Base-by-base conservation (phyloP, 2,888 invertebrate genomes). In the Spilarctia lutea region DNA sequence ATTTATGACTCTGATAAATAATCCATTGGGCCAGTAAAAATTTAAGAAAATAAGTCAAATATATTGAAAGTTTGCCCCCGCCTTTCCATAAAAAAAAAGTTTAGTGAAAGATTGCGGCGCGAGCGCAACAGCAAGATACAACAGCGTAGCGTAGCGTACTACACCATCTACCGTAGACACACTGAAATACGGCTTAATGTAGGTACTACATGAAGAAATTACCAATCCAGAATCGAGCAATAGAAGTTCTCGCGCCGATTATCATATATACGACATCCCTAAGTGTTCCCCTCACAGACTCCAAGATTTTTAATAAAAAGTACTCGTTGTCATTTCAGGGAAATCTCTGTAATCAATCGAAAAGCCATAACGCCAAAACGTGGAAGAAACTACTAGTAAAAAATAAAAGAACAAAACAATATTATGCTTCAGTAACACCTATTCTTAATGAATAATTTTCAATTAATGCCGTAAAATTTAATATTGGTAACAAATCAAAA, bases 401-500 rank as follows among this genome's bases (percentile, higher is more conserved):
- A 60, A 6, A 2, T 3, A 27, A 30, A 63, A 27, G 16, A 60
- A 60, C 3, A 0, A 11, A 16, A 27, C 0, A 16, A 56, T 7
- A 24, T 24, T 52, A 27, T 56, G n/a, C 27, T 60, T 27, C 56
- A 42, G n/a, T 45, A n/a, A 65, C 35, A 39, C 13, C 24, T 39
- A 33, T 24, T n/a, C 24, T 11, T 24, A 35, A 24, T 65, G 65
- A 20, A 65, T 33, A 0, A 33, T 65, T 35, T 65, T 39, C 11
- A 66, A 66, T 66, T n/a, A 39, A 66, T 11, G 13, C 60, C 35
- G 16, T 66, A 66, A 39, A 66, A 66, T 66, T 66, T 13, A 39
- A 39, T 66, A 39, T 35, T 39, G 35, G 13, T 39, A 65, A 65
- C 33, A 65, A 10, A 66, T 66, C 11, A 24, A 35, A 11, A 35